Evolutionary conservation across 2,888 invertebrate species (phyloP).

Genomic region (Sturmia bella): DNA sequence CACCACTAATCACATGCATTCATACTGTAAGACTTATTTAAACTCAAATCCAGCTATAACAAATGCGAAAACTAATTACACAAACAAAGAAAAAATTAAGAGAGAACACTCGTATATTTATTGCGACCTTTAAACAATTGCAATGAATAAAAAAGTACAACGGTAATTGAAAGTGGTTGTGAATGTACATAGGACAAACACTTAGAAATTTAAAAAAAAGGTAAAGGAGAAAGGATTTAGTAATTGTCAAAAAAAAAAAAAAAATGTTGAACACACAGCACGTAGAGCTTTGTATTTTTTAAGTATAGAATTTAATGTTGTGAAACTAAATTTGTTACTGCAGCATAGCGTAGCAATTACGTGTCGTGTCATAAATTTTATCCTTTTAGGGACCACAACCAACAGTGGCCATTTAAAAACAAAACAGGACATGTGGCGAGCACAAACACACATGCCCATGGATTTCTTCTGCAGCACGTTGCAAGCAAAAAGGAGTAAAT

Average conservation of each 20-base stretch:
- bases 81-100: constrained; percentile 4
- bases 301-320: constrained; percentile 41
- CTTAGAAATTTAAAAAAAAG: constrained; percentile 11
- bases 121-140: constrained; percentile 37
- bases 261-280: constrained; percentile 46
- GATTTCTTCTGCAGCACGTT: constrained; percentile 16
- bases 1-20: neutral
- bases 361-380: constrained; percentile 77
- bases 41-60: constrained; percentile 16
- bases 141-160: constrained; percentile 20
- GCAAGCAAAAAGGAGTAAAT: constrained; percentile 56
- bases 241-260: constrained; percentile 53
- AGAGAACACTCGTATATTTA: constrained; percentile 19
- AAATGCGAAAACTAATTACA: neutral
- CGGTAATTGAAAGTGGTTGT: constrained; percentile 56
- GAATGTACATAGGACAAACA: constrained; percentile 22
- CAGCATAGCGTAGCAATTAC: constrained; percentile 78
- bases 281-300: constrained; percentile 34
- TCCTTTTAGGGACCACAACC: constrained; percentile 72
- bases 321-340: constrained; percentile 66
- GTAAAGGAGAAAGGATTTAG: constrained; percentile 55
- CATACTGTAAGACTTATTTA: constrained; percentile 9
- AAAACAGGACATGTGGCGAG: constrained; percentile 24
- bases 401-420: constrained; percentile 40
- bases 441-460: neutral